Evolutionary conservation across 1,140 invertebrate species (phyloP).

Genomic region (Apis mellifera): DNA sequence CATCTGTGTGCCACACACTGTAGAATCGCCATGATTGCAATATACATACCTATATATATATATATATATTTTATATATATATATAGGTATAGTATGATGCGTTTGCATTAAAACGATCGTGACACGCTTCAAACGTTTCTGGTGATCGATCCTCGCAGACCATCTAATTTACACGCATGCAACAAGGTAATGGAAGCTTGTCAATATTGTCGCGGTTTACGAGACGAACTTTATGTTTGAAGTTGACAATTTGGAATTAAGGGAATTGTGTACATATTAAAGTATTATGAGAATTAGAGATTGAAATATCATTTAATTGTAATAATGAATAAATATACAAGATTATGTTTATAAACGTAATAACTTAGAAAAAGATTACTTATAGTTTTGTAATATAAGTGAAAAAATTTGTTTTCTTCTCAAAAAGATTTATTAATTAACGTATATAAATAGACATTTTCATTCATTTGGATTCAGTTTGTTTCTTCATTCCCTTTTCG

Average conservation of each 20-base stretch:
- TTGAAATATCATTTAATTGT: too few relatives aligned
- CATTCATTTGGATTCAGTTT: too few relatives aligned
- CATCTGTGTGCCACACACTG: not conserved
- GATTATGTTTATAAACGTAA: not conserved
- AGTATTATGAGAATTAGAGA: not conserved
- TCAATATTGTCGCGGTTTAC: not conserved
- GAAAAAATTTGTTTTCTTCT: too few relatives aligned
- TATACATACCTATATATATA: too few relatives aligned
- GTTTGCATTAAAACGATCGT: slow-evolving; percentile 1
- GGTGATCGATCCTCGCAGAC: slow-evolving; percentile 9
- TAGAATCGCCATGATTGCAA: not conserved
- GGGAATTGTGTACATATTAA: not conserved
- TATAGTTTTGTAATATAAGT: not conserved
- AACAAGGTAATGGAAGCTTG: slow-evolving; percentile 15
- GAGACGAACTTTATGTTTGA: not conserved
- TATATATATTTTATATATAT: too few relatives aligned
- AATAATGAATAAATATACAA: too few relatives aligned
- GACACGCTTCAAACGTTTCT: not conserved
- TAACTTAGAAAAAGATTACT: not conserved
- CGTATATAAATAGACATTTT: too few relatives aligned
- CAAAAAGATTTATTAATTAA: too few relatives aligned
- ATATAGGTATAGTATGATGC: not conserved
- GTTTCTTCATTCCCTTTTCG: not conserved
- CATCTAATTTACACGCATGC: slow-evolving; percentile 26
- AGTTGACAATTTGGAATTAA: not conserved